Conservation (phyloP, 2,113 vertebrate genomes). For the Colistium nudipinnis region DNA sequence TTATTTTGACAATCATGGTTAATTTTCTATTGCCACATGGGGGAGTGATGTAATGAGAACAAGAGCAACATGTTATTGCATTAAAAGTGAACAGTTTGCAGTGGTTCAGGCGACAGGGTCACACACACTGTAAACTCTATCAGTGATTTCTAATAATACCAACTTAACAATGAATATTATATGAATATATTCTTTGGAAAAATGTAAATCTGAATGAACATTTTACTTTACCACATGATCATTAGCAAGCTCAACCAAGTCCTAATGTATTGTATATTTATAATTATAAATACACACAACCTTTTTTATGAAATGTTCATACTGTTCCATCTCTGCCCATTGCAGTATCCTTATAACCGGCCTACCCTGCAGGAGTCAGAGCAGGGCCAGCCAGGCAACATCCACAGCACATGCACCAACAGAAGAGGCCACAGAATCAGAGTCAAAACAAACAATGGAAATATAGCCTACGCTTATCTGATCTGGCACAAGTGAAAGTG, state of each 20-base stretch:
- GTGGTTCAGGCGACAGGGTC: slow-evolving; percentile 1
- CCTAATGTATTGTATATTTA: too few species aligned
- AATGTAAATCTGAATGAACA: too few species aligned
- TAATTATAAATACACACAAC: too few species aligned
- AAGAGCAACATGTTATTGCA: slow-evolving; percentile 36
- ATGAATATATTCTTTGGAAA: too few species aligned
- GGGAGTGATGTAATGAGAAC: slow-evolving; percentile 36
- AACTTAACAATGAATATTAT: too few species aligned
- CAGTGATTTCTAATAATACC: too few species aligned
- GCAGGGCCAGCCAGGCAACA: slow-evolving; percentile 28
- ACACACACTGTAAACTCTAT: slow-evolving; percentile 16
- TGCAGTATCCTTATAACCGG: not conserved
- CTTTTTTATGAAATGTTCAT: too few species aligned
- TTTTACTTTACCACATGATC: not conserved
- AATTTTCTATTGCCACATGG: slow-evolving; percentile 17
- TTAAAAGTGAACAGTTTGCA: slow-evolving; percentile 12
- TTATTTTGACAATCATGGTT: slow-evolving; percentile 24
- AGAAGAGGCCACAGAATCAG: slow-evolving; percentile 44
- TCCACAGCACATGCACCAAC: slow-evolving; percentile 29
- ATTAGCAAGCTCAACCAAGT: too few species aligned
- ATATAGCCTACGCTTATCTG: slow-evolving; percentile 55
- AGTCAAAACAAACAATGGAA: slow-evolving; percentile 69
- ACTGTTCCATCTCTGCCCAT: not conserved
- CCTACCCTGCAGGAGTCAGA: slow-evolving; percentile 15
- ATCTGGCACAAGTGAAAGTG: slow-evolving; percentile 52